Evolutionary conservation across 2,888 invertebrate genomes (phyloP).

Genomic region (Drosophila anceps): DNA sequence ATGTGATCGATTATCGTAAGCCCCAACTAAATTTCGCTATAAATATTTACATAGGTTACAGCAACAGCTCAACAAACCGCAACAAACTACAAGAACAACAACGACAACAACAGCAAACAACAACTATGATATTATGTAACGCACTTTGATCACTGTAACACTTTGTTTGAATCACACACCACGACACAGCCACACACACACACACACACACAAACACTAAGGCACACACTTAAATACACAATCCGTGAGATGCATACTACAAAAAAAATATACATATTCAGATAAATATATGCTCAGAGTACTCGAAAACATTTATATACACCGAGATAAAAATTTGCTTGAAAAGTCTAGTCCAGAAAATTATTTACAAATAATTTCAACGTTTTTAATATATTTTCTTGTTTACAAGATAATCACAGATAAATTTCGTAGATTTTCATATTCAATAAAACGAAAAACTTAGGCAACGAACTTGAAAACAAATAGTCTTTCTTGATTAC

Average conservation of each 20-base stretch:
- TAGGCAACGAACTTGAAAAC: conserved; percentile 67
- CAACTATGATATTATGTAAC: conserved; percentile 62
- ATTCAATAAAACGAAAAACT: conserved; percentile 68
- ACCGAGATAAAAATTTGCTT: conserved; percentile 11
- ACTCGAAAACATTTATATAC: not conserved
- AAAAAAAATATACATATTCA: not conserved
- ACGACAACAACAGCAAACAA: conserved; percentile 58
- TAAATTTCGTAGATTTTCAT: not conserved
- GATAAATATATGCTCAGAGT: not conserved
- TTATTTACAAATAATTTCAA: not conserved
- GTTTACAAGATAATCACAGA: not conserved
- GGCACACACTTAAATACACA: not conserved
- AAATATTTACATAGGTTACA: conserved; percentile 60
- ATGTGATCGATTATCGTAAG: conserved; percentile 46
- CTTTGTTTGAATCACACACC: conserved; percentile 71
- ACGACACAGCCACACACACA: conserved; percentile 40
- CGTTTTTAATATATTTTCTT: not conserved
- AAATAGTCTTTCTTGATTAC: not conserved
- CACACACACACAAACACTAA: conserved; percentile 28
- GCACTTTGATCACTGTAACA: conserved; percentile 76
- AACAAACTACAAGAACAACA: conserved; percentile 31
- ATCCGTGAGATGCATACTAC: conserved; percentile 32
- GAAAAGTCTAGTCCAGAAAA: not conserved
- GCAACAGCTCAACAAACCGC: conserved; percentile 51
- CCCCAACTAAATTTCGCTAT: conserved; percentile 63